These are phyloP conservation scores for Coremacera marginata DNA, from an alignment of 2,888 invertebrate species.

Conservation along the genomic window DNA sequence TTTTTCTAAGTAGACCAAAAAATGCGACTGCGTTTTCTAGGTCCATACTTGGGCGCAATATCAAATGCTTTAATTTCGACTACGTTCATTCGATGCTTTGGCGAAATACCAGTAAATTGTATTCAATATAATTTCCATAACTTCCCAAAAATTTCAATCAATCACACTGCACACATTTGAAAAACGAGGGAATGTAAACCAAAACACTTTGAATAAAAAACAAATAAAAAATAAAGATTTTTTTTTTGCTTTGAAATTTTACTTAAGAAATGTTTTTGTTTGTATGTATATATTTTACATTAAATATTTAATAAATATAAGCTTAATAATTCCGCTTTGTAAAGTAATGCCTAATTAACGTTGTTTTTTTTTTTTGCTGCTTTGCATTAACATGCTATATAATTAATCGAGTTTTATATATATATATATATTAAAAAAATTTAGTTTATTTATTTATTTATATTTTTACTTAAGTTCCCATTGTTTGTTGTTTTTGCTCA, in stretches of 20 bases:
- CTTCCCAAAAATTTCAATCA: too few relatives aligned
- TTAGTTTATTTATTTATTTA: too few relatives aligned
- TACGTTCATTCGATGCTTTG: too few relatives aligned
- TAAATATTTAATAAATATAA: conserved; percentile 28
- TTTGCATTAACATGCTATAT: conserved; percentile 27
- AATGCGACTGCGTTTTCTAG: too few relatives aligned
- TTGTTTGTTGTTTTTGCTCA: conserved; percentile 28
- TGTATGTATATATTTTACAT: conserved; percentile 10
- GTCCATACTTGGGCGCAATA: too few relatives aligned
- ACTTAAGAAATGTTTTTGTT: conserved; percentile 18
- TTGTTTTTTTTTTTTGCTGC: conserved; percentile 5
- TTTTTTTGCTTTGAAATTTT: conserved; percentile 26
- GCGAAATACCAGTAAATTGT: too few relatives aligned
- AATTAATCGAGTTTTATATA: neutral
- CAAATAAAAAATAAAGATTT: neutral
- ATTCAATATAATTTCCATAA: too few relatives aligned
- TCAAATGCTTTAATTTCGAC: too few relatives aligned
- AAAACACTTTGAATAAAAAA: neutral
- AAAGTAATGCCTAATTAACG: conserved; percentile 15
- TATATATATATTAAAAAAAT: too few relatives aligned
- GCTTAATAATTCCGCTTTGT: conserved; percentile 15
- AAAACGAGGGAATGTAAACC: neutral
- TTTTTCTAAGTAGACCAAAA: too few relatives aligned
- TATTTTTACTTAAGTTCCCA: conserved; percentile 48
- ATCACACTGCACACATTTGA: too few relatives aligned